Evolutionary conservation across 2,113 vertebrate genomes (phyloP), one percentile per base, ranked within the genome.

Genomic region (Microtus richardsoni): DNA sequence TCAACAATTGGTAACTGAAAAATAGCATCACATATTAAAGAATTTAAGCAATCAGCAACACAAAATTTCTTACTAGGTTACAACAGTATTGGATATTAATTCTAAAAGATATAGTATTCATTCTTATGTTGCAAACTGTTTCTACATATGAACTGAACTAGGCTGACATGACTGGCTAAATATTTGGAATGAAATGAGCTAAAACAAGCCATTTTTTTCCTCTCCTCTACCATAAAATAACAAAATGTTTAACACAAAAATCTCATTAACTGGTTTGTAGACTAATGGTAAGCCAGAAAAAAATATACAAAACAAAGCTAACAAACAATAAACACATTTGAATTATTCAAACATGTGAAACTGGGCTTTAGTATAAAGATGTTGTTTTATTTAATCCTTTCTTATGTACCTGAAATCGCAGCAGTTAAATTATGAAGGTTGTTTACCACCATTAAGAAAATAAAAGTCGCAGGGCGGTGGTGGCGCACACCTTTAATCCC

Each of bases 11-110:
- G 17, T 86, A 22, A 12, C 62, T 36, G 5, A 13, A 91, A 86
- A 26, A 74, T 77, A 85, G 13, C 28, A 60, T 66, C 17, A 6
- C 5, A 47, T 22, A 68, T 24, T 33, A 36, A 70, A 89, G 62
- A 77, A 71, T 80, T 66, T 89, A 52, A 95, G 24, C 9, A 89
- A 92, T n/a, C 39, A 93, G 60, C 5, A 84, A 71, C 83, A 68
- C 3, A 90, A 52, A 96, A 71, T 83, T 24, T 0, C 68, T 70
- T 91, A 68, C 47, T 79, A 95, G 21, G 73, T 28, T 36, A 19
- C 13, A 39, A 85, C 2, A 70, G 0, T 47, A 75, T 80, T 82
- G 2, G 1, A 41, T 9, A 2, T 41, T 22, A 52, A 44, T 82
- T 91, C 9, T 36, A 39, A 95, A 85, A 14, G 64, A 60, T 4